A percentile compares a stretch with the other conserved stretches of the same genome.
Conservation (phyloP, 2,113 vertebrate genomes). For the Hypomesus transpacificus region DNA sequence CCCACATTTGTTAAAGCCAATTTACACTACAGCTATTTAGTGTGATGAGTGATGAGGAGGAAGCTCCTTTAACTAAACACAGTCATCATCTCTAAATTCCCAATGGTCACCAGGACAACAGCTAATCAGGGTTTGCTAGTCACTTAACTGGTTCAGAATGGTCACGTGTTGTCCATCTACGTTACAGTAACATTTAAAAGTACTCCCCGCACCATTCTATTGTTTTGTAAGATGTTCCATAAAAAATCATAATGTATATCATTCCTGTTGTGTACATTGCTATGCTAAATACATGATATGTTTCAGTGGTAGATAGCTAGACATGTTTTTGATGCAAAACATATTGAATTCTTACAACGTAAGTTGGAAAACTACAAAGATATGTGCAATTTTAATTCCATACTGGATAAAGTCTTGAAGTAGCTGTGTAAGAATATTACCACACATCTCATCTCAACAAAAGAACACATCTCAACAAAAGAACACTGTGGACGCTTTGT, state of each 20-base stretch:
- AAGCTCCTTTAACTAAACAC: background rate
- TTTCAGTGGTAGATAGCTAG: conserved; percentile 18
- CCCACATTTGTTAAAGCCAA: background rate
- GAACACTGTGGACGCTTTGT: background rate
- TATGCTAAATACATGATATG: conserved; percentile 29
- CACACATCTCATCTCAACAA: background rate
- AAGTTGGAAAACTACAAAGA: conserved; percentile 41
- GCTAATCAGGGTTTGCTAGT: background rate
- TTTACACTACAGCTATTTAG: background rate
- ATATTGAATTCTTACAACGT: conserved; percentile 55
- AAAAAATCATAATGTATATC: background rate
- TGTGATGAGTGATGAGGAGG: background rate
- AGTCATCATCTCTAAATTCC: background rate
- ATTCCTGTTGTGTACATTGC: background rate
- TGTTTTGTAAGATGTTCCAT: no score
- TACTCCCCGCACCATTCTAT: no score
- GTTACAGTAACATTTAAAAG: no score
- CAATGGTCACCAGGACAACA: background rate
- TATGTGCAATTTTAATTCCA: conserved; percentile 27
- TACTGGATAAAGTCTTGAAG: background rate
- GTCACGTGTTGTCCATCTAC: background rate
- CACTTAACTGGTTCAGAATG: background rate
- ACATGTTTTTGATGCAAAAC: conserved; percentile 65
- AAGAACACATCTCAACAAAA: background rate
- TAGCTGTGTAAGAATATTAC: no score